Conservation (phyloP, 2,113 vertebrate species). For the Myotis brandtii region DNA sequence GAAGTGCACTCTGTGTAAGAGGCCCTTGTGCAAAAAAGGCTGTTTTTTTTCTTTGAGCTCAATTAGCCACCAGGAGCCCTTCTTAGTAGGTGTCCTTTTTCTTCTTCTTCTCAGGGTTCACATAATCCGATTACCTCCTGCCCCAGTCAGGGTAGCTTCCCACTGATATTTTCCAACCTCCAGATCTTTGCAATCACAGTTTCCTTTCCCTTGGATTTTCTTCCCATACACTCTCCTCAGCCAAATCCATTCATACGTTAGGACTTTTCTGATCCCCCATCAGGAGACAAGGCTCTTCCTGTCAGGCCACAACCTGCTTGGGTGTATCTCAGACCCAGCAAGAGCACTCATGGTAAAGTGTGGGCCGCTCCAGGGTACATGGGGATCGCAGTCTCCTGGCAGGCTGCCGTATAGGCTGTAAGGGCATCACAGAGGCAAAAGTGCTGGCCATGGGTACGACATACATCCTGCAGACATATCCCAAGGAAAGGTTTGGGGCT, state of each 20-base stretch:
- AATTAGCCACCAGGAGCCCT: neutral
- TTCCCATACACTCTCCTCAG: neutral
- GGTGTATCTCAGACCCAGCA: neutral
- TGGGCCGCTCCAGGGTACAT: conserved; percentile 83
- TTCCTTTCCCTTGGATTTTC: neutral
- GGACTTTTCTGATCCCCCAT: neutral
- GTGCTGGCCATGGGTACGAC: conserved; percentile 63
- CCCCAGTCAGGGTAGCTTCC: neutral
- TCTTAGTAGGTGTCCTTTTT: neutral
- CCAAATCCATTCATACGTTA: neutral
- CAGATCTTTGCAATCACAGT: neutral
- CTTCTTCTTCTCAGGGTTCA: neutral
- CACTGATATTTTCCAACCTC: neutral
- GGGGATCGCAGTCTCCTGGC: conserved; percentile 81
- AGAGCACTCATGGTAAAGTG: conserved; percentile 84
- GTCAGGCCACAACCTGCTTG: neutral
- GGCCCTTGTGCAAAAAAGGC: no score
- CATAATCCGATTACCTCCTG: neutral
- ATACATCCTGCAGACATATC: conserved; percentile 84
- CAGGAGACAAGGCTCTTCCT: neutral
- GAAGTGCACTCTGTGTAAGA: no score
- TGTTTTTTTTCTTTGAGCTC: no score
- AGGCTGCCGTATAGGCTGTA: conserved; percentile 83
- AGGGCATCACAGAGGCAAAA: conserved; percentile 83
- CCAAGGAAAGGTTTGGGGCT: conserved; percentile 77